phyloP scores from a whole-genome alignment of 1,140 invertebrate species.

The Bombus cullumanus region DNA sequence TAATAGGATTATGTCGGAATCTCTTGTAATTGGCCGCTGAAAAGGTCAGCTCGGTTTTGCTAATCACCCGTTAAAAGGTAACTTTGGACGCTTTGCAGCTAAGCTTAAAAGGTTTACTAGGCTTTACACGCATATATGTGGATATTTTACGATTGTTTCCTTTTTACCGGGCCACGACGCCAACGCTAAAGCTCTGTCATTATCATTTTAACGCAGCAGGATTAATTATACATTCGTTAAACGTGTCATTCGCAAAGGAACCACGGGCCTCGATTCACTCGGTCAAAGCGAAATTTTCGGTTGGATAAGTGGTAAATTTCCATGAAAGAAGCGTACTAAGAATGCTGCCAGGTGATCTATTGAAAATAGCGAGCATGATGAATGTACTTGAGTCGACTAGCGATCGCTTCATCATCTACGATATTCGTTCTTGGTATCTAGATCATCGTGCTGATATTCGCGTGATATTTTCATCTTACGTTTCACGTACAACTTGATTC shows the following conservation, averaged over 20 bases:
- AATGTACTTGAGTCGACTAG: constrained; percentile 48
- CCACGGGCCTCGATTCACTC: not conserved
- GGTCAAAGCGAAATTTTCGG: not conserved
- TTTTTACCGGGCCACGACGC: constrained; percentile 48
- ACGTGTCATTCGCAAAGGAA: not conserved
- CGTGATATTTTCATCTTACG: not conserved
- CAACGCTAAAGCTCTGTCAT: constrained; percentile 31
- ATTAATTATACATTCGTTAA: constrained; percentile 59
- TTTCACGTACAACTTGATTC: not conserved
- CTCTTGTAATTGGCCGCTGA: constrained; percentile 79
- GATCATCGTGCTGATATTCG: not conserved
- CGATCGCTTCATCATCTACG: constrained; percentile 56
- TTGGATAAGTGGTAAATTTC: not conserved
- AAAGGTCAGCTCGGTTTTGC: constrained; percentile 79
- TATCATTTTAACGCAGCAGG: constrained; percentile 57
- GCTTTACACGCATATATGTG: constrained; percentile 46
- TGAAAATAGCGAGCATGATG: constrained; percentile 62
- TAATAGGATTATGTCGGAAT: constrained; percentile 80
- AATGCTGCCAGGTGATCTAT: not conserved
- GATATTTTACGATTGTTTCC: constrained; percentile 67
- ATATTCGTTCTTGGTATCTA: not conserved
- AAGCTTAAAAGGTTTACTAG: constrained; percentile 74
- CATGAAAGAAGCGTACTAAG: not conserved
- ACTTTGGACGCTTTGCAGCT: constrained; percentile 73
- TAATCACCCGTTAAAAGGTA: constrained; percentile 76